Conservation (phyloP, 2,797 vertebrate genomes). For the Triplophysa yarkandensis region DNA sequence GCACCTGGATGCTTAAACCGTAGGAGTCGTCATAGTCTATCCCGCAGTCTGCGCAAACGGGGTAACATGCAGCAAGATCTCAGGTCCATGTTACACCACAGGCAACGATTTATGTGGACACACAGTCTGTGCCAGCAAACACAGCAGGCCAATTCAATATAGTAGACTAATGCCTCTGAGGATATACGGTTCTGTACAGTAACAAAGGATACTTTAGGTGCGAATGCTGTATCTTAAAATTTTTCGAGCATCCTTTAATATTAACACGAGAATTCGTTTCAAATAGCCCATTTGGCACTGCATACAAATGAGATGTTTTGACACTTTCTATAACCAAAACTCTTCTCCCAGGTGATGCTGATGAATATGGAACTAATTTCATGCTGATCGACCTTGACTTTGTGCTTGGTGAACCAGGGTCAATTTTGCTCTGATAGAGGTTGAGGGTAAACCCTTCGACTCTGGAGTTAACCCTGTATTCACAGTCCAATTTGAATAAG, state of each 20-base stretch:
- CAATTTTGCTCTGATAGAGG: conserved; percentile 9
- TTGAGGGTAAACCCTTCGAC: conserved; percentile 7
- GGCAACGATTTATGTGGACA: conserved; percentile 45
- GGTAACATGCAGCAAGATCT: conserved; percentile 47
- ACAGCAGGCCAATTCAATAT: conserved; percentile 46
- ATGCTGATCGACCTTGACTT: conserved; percentile 26
- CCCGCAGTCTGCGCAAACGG: conserved; percentile 28
- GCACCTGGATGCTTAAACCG: conserved; percentile 3
- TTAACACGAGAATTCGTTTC: conserved; percentile 20
- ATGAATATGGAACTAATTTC: conserved; percentile 40
- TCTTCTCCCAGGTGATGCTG: conserved; percentile 30
- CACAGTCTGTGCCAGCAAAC: conserved; percentile 48
- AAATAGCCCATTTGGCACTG: conserved; percentile 23
- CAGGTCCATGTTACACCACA: conserved; percentile 47
- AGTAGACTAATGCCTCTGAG: conserved; percentile 45
- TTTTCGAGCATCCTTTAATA: conserved; percentile 15
- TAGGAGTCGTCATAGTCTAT: not conserved
- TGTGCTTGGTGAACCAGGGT: conserved; percentile 19
- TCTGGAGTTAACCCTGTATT: not conserved
- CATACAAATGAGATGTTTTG: conserved; percentile 43
- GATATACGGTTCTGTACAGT: conserved; percentile 38
- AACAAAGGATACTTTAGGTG: conserved; percentile 21
- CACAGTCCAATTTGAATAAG: not conserved
- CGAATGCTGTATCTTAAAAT: conserved; percentile 20
- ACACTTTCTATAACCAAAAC: conserved; percentile 28